phyloP scores from a whole-genome alignment of 2,888 invertebrate genomes.

The Pseudeuparius sepicola region DNA sequence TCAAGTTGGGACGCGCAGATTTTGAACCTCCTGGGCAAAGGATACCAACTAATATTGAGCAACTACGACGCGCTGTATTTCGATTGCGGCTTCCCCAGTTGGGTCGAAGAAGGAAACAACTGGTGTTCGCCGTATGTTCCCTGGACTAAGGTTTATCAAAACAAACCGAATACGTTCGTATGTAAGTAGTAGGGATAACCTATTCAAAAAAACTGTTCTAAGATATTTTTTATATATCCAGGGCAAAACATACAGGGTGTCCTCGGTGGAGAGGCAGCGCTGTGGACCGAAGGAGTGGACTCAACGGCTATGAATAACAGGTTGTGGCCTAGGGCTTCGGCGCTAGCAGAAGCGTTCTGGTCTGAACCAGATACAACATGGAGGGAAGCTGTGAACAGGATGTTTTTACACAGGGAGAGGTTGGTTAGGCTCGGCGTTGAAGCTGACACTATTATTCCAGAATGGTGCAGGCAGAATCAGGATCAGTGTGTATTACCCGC shows the following conservation, averaged over 20 bases:
- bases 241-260: no score
- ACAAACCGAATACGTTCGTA: conserved; percentile 53
- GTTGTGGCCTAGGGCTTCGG: conserved; percentile 19
- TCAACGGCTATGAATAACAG: conserved; percentile 13
- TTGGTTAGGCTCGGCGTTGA: conserved; percentile 55
- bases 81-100: conserved; percentile 74
- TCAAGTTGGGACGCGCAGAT: conserved; percentile 53
- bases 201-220: no score
- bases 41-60: conserved; percentile 67
- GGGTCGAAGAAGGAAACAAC: conserved; percentile 71
- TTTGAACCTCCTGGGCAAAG: conserved; percentile 54
- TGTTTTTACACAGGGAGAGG: conserved; percentile 18
- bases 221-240: no score
- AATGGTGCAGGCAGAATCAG: conserved; percentile 78
- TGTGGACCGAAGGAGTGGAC: conserved; percentile 19
- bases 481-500: conserved; percentile 47
- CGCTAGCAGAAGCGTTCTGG: conserved; percentile 20
- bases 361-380: conserved; percentile 14
- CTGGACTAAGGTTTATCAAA: conserved; percentile 77
- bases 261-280: conserved; percentile 18
- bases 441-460: conserved; percentile 68
- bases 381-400: conserved; percentile 17
- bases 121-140: conserved; percentile 87
- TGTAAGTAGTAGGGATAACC: no score
- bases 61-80: conserved; percentile 79